Evolutionary conservation across 2,888 invertebrate genomes (phyloP), one percentile per base, ranked within the genome.

Genomic region (Mylabris sibirica): DNA sequence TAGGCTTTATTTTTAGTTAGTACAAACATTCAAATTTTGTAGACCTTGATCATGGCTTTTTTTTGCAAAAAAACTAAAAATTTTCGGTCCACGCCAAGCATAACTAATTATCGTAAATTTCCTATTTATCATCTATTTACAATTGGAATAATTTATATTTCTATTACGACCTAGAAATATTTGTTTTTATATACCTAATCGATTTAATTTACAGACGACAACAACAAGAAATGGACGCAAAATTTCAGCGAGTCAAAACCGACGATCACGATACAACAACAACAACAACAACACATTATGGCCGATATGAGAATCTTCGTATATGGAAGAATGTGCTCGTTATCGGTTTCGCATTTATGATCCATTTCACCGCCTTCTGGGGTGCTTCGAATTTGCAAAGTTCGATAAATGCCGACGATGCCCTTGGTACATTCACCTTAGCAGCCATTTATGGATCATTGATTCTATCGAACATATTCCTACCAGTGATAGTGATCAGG

Each of bases 311-410:
- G 81, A 89, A 89, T 85, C 89, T 91, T 87, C 88, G 93, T 60
- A 95, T 96, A 79, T 89, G 94, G 81, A 92, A 92, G 79, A 97
- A 97, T 84, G 91, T 97, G 59, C 85, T 95, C 71, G 89, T 96
- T 44, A 90, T 97, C 63, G 94, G 96, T 1, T 86, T 94, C 70
- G 95, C 95, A 0, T 97, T 97, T 85, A 93, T 97, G 91, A 89
- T 97, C 76, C 93, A 95, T 76, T 95, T 98, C 86, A 97, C 96
- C 1, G 96, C 97, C 5, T 98, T 96, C 84, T 95, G 93, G 85
- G 94, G 94, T 4, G 90, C 93, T 1, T 92, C 93, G 63, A 94
- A 94, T 84, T 87, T 94, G 53, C 94, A 94, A 85, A 95, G 95
- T 81, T 95, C 94, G 0, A 90, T 96, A 65, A 95, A 96, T 84